phyloP scores from a whole-genome alignment of 30 jellyfish, hydroid and myxozoan genomes.

The Nemopilema nomurai region DNA sequence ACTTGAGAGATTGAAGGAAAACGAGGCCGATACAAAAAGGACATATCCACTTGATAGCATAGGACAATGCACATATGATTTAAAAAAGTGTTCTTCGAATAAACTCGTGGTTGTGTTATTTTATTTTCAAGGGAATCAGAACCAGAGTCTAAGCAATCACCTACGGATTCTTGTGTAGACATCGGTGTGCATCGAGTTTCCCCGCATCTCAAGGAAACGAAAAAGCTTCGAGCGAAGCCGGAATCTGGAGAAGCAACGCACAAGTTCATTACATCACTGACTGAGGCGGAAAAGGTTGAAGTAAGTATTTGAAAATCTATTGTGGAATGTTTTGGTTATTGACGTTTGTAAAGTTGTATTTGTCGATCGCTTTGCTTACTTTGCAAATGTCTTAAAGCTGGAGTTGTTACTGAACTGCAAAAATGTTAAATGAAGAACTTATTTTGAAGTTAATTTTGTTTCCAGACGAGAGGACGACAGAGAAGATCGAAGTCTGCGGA shows the following conservation, averaged over 20 bases:
- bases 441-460: no score
- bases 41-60: no score
- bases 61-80: no score
- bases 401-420: no score
- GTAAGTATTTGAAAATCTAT: slow-evolving; percentile 27
- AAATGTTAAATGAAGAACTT: no score
- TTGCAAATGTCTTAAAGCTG: no score
- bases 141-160: slow-evolving; percentile 5
- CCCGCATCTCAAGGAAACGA: slow-evolving; percentile 76
- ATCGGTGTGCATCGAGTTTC: slow-evolving; percentile 72
- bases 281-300: slow-evolving; percentile 89
- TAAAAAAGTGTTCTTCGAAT: no score
- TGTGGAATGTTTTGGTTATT: no score
- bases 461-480: slow-evolving; percentile 82
- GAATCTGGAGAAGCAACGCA: slow-evolving; percentile 86
- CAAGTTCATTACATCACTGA: slow-evolving; percentile 78
- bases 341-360: no score
- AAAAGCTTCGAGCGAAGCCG: slow-evolving; percentile 88
- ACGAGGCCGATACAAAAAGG: no score
- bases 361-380: no score
- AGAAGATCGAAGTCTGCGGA: slow-evolving; percentile 82
- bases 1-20: neutral
- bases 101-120: neutral
- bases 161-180: slow-evolving; percentile 71
- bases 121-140: slow-evolving; percentile 32